phyloP scores from a whole-genome alignment of 1,140 invertebrate species.

The Brachionus manjavacas region DNA sequence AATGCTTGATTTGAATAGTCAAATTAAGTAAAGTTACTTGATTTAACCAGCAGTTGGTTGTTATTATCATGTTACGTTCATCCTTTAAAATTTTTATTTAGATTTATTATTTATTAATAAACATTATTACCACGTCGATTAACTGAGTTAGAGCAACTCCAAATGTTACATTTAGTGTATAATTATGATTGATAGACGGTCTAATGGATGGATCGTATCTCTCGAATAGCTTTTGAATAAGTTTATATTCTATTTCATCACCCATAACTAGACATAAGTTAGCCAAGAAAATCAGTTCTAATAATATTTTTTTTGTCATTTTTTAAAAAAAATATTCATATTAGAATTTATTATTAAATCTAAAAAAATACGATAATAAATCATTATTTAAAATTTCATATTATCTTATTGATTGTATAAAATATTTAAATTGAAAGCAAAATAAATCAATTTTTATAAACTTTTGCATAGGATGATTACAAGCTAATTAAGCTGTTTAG shows the following conservation, averaged over 20 bases:
- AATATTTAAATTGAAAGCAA: background rate
- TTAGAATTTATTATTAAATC: background rate
- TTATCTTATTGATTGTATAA: background rate
- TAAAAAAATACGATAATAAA: background rate
- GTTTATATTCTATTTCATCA: slow-evolving; percentile 14
- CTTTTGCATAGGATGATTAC: background rate
- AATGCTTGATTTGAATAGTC: slow-evolving; percentile 63
- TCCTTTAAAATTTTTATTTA: slow-evolving; percentile 67
- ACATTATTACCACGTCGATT: slow-evolving; percentile 67
- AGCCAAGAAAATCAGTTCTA: background rate
- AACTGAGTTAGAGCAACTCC: slow-evolving; percentile 75
- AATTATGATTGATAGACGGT: slow-evolving; percentile 69
- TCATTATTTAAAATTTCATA: background rate
- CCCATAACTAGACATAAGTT: background rate
- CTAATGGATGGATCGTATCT: slow-evolving; percentile 70
- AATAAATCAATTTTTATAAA: background rate
- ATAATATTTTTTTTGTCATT: background rate
- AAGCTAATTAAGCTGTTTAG: background rate
- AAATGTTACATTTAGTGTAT: slow-evolving; percentile 70
- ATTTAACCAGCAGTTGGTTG: slow-evolving; percentile 89
- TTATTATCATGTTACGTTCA: slow-evolving; percentile 98
- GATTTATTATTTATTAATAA: no score
- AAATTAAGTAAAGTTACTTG: slow-evolving; percentile 55
- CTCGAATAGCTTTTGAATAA: background rate
- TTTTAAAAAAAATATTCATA: background rate